Conservation (phyloP, 2,797 vertebrate species). For the Pipistrellus kuhlii region DNA sequence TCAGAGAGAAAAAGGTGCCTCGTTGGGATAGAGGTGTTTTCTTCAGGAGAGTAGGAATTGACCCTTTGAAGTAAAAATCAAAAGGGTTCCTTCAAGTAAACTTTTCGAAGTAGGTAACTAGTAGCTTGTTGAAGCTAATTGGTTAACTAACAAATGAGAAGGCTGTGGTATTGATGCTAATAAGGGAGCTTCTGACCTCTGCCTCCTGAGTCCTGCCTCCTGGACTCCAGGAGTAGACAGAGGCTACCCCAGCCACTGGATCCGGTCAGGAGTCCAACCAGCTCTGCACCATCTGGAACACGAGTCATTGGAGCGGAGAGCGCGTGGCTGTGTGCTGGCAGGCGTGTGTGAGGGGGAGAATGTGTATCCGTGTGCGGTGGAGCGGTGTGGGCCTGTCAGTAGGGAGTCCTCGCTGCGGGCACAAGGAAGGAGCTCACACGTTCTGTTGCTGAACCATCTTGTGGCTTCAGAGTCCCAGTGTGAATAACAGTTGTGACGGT, state of each 20-base stretch:
- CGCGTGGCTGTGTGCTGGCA: not conserved
- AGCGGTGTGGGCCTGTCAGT: fast-evolving
- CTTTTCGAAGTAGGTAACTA: not conserved
- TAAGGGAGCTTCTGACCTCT: not conserved
- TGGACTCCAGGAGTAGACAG: not conserved
- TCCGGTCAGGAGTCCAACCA: not conserved
- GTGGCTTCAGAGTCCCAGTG: not conserved
- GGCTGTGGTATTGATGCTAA: not conserved
- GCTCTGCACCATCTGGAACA: not conserved
- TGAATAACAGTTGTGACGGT: not conserved
- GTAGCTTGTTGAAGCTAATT: not conserved
- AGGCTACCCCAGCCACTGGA: not conserved
- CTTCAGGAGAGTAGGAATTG: not conserved
- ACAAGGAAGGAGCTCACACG: not conserved
- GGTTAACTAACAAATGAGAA: not conserved
- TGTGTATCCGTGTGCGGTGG: fast-evolving
- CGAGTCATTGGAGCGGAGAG: not conserved
- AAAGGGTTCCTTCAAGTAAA: not conserved
- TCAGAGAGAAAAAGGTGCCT: not conserved
- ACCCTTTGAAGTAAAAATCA: not conserved
- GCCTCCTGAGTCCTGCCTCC: not conserved
- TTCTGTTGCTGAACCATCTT: not conserved
- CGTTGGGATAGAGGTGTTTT: fast-evolving
- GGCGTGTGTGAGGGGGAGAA: not conserved
- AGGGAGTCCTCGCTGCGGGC: not conserved